Conservation (phyloP, 1,140 invertebrate genomes). For the Oreohelix idahoensis region DNA sequence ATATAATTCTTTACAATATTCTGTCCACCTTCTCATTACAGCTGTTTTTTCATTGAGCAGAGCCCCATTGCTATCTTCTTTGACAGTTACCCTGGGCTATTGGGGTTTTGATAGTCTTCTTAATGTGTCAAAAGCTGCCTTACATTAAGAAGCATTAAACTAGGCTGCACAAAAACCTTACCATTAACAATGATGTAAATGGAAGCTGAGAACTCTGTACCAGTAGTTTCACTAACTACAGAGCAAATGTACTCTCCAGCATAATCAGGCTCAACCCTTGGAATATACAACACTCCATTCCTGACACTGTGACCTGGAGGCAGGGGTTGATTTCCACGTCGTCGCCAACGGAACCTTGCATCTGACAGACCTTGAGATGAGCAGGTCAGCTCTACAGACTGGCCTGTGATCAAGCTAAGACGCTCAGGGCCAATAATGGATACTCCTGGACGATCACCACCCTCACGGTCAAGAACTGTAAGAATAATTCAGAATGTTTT, state of each 20-base stretch:
- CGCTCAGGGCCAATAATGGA: conserved; percentile 73
- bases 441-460: conserved; percentile 47
- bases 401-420: conserved; percentile 58
- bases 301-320: conserved; percentile 77
- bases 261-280: conserved; percentile 78
- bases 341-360: conserved; percentile 76
- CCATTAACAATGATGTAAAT: conserved; percentile 66
- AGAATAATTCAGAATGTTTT: background rate
- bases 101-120: too few relatives aligned
- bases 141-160: too few relatives aligned
- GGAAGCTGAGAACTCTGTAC: conserved; percentile 44
- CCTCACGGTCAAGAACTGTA: conserved; percentile 41
- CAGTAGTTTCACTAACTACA: conserved; percentile 45
- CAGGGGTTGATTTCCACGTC: conserved; percentile 78
- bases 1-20: too few relatives aligned
- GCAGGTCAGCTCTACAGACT: conserved; percentile 80
- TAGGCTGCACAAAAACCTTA: conserved; percentile 31
- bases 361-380: conserved; percentile 63
- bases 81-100: too few relatives aligned
- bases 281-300: conserved; percentile 79
- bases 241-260: conserved; percentile 86
- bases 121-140: too few relatives aligned
- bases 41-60: too few relatives aligned
- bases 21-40: too few relatives aligned
- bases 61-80: too few relatives aligned